A percentile compares a stretch with the other conserved stretches of the same genome.
Evolutionary conservation across 2,888 invertebrate genomes (phyloP).

Genomic region (Protodeltote pygarga): DNA sequence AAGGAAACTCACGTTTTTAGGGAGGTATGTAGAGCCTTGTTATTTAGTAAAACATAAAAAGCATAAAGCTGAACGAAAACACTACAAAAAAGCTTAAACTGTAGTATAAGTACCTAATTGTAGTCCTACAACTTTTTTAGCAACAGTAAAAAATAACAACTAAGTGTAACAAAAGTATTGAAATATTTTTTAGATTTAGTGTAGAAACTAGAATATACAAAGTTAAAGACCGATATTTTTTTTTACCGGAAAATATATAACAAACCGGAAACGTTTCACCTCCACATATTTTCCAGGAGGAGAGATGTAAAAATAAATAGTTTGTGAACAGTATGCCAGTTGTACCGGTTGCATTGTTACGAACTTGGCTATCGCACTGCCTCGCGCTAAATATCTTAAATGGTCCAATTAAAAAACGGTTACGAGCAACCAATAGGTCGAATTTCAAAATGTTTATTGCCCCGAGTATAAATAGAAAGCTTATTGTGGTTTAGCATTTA

Average conservation of each 20-base stretch:
- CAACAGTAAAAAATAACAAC: background rate
- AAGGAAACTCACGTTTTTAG: constrained; percentile 42
- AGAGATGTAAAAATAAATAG: constrained; percentile 27
- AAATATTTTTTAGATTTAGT: background rate
- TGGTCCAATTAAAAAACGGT: constrained; percentile 44
- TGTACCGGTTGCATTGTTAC: constrained; percentile 15
- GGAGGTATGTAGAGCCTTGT: constrained; percentile 48
- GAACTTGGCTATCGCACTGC: constrained; percentile 34
- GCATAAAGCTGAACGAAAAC: constrained; percentile 17
- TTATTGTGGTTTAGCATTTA: constrained; percentile 32
- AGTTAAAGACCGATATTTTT: too few species aligned
- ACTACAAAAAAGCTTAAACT: constrained; percentile 23
- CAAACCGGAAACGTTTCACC: constrained; percentile 12
- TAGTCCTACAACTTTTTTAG: background rate
- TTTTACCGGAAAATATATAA: background rate
- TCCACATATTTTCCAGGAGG: constrained; percentile 14
- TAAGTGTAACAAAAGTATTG: too few species aligned
- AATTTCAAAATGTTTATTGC: constrained; percentile 46
- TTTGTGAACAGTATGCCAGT: constrained; percentile 3
- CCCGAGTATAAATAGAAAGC: constrained; percentile 38
- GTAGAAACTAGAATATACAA: background rate
- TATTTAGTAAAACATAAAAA: constrained; percentile 11
- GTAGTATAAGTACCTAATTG: constrained; percentile 3
- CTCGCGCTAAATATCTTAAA: constrained; percentile 41
- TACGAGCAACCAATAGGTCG: constrained; percentile 42